Evolutionary conservation across 2,888 invertebrate species (phyloP).

Genomic region (Drosophila quinaria): DNA sequence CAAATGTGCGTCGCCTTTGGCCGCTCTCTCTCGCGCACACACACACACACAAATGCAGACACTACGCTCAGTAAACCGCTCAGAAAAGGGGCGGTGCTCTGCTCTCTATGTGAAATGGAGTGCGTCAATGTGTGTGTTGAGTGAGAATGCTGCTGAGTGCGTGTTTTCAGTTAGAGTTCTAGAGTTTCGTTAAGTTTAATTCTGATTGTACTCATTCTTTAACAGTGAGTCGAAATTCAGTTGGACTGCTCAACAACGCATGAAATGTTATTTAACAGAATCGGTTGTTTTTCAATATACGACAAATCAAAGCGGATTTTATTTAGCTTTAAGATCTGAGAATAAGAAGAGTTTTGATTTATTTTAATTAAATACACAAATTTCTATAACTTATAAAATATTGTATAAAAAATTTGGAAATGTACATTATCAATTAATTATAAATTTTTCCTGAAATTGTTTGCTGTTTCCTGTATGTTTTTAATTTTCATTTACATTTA

Average conservation of each 20-base stretch:
- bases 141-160: conserved; percentile 30
- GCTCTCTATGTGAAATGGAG: conserved; percentile 10
- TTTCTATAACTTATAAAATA: too few relatives aligned
- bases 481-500: too few relatives aligned
- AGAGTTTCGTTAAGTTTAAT: conserved; percentile 63
- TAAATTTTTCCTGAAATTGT: too few relatives aligned
- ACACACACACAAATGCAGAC: not conserved
- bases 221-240: conserved; percentile 50
- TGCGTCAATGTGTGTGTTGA: conserved; percentile 26
- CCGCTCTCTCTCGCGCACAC: conserved; percentile 24
- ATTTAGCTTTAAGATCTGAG: not conserved
- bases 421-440: too few relatives aligned
- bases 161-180: conserved; percentile 16
- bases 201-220: conserved; percentile 37
- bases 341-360: too few relatives aligned
- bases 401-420: too few relatives aligned
- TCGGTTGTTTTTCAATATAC: not conserved
- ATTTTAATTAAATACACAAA: too few relatives aligned
- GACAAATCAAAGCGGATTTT: conserved; percentile 8
- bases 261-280: conserved; percentile 44
- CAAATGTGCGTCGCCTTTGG: conserved; percentile 56
- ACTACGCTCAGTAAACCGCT: conserved; percentile 25
- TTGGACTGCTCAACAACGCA: conserved; percentile 55
- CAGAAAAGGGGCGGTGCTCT: conserved; percentile 51
- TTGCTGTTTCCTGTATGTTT: too few relatives aligned